Conservation (phyloP, 2,888 invertebrate genomes). For the Minunthozetes semirufus region DNA sequence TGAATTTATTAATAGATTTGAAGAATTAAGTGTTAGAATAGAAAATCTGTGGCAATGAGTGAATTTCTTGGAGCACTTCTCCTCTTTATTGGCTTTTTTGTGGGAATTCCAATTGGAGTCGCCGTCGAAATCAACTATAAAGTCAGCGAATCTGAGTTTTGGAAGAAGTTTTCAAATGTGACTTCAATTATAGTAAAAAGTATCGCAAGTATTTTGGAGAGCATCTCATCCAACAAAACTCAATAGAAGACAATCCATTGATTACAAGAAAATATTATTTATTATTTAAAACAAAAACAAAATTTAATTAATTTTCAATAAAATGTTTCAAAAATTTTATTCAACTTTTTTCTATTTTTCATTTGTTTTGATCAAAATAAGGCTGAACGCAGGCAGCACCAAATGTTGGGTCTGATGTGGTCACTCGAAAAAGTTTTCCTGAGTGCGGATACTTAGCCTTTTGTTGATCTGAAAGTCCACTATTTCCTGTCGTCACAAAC, state of each 20-base stretch:
- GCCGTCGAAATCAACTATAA: background rate
- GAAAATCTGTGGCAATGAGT: background rate
- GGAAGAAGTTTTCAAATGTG: background rate
- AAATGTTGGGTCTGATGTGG: background rate
- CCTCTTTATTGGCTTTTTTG: background rate
- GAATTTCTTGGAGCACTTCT: background rate
- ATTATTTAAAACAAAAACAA: background rate
- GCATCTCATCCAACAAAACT: background rate
- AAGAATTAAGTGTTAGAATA: no score
- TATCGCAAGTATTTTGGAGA: background rate
- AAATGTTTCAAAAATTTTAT: background rate
- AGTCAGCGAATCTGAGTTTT: background rate
- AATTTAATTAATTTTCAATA: background rate
- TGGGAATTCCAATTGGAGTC: background rate
- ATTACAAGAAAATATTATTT: background rate
- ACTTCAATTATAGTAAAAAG: background rate
- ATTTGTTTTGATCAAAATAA: background rate
- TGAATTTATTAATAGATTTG: no score
- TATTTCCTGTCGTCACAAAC: conserved; percentile 30
- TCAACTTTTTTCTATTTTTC: background rate
- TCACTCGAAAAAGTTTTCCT: conserved; percentile 28
- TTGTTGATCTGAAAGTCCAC: background rate
- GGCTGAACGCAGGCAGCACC: background rate
- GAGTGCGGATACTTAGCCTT: conserved; percentile 15
- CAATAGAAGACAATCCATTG: background rate